Evolutionary conservation across 1,140 invertebrate species (phyloP).

Genomic region (Lordiphosa mommai): DNA sequence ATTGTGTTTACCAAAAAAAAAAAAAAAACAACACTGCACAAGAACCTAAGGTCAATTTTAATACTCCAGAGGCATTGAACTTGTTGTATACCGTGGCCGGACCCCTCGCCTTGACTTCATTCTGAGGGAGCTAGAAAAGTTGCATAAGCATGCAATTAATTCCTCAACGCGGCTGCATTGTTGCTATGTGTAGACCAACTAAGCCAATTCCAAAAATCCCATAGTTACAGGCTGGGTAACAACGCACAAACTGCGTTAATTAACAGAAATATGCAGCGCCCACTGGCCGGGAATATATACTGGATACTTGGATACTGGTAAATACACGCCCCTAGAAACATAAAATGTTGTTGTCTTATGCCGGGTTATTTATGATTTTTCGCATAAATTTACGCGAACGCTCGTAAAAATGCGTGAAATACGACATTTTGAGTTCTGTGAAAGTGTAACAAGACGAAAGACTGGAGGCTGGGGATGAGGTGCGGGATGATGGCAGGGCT

Average conservation of each 20-base stretch:
- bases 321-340: constrained; percentile 71
- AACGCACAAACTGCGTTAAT: constrained; percentile 71
- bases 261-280: constrained; percentile 73
- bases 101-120: constrained; percentile 40
- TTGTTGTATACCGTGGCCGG: constrained; percentile 34
- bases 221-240: constrained; percentile 35
- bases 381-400: constrained; percentile 77
- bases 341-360: constrained; percentile 75
- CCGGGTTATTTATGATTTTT: constrained; percentile 67
- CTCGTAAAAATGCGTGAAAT: constrained; percentile 60
- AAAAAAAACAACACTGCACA: constrained; percentile 12
- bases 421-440: no score
- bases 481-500: not conserved
- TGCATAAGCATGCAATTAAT: constrained; percentile 48
- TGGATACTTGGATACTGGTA: no score
- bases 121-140: constrained; percentile 37
- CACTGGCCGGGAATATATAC: constrained; percentile 30
- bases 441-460: constrained; percentile 28
- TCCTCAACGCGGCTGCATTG: constrained; percentile 43
- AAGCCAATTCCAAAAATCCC: constrained; percentile 20
- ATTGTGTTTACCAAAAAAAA: constrained; percentile 65
- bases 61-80: constrained; percentile 69
- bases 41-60: constrained; percentile 65
- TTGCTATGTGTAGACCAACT: constrained; percentile 19
- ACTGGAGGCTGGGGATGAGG: constrained; percentile 6